Percentiles rank a stretch among this genome's conserved stretches.
Evolutionary conservation across 2,113 vertebrate genomes (phyloP).

Genomic region (Corythoichthys haematopterus): DNA sequence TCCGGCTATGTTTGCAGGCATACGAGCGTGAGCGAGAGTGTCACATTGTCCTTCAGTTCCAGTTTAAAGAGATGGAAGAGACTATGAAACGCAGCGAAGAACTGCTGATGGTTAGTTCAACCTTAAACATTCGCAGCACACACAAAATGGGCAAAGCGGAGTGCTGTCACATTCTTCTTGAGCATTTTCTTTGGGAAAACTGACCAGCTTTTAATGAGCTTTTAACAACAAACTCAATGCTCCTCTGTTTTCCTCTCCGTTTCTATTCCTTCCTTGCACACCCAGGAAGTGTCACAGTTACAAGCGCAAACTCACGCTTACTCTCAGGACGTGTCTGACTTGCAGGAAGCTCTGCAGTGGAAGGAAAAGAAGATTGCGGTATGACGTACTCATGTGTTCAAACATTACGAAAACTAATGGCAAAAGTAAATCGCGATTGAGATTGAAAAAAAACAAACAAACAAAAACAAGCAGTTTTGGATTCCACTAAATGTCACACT

Average conservation of each 20-base stretch:
- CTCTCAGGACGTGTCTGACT: conserved; percentile 84
- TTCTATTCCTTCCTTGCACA: conserved; percentile 28
- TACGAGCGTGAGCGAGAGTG: conserved; percentile 77
- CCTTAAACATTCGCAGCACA: background rate
- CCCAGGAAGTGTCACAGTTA: conserved; percentile 85
- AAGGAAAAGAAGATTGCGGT: conserved; percentile 94
- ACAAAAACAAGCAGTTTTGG: background rate
- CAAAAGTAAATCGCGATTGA: background rate
- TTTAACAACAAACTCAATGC: background rate
- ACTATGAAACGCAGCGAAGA: conserved; percentile 81
- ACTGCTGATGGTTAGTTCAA: conserved; percentile 77
- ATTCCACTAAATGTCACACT: conserved; percentile 1
- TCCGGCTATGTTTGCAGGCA: conserved; percentile 55
- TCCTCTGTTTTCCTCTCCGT: conserved; percentile 27
- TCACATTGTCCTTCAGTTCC: conserved; percentile 77
- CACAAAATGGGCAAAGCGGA: background rate
- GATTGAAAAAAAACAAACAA: background rate
- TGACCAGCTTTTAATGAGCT: background rate
- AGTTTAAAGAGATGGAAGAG: conserved; percentile 81
- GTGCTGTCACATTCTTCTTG: background rate
- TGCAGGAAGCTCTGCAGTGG: conserved; percentile 93
- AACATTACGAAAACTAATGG: background rate
- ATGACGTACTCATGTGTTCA: conserved; percentile 8
- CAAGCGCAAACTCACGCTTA: conserved; percentile 77
- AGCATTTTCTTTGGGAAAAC: background rate